A percentile compares a stretch with the other conserved stretches of the same genome.
phyloP scores from a whole-genome alignment of 2,113 vertebrate genomes.

The Hippocampus barbouri region DNA sequence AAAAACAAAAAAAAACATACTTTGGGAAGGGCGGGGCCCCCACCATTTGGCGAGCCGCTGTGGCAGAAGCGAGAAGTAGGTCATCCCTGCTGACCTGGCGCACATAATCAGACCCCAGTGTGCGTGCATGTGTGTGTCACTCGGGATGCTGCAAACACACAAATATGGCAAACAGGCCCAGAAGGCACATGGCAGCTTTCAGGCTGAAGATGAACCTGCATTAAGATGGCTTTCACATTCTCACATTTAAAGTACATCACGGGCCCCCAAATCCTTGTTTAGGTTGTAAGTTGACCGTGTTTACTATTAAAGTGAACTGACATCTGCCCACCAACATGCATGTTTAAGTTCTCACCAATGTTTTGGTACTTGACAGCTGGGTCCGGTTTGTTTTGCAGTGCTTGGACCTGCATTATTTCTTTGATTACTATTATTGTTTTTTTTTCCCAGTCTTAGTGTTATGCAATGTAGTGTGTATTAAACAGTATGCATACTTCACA shows the following conservation, averaged over 20 bases:
- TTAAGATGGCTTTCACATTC: neutral
- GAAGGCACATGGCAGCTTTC: conserved; percentile 25
- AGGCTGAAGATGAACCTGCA: neutral
- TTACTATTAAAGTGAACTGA: neutral
- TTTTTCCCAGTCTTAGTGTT: too few species aligned
- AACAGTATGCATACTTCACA: too few species aligned
- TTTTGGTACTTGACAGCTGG: too few species aligned
- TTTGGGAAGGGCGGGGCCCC: conserved; percentile 20
- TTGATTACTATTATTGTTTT: too few species aligned
- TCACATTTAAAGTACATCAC: neutral
- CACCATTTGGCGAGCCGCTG: conserved; percentile 65
- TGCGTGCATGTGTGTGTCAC: conserved; percentile 18
- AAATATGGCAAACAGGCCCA: conserved; percentile 14
- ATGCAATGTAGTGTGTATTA: too few species aligned
- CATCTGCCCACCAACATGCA: too few species aligned
- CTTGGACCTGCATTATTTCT: too few species aligned
- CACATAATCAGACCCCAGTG: conserved; percentile 55
- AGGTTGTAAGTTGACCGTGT: neutral
- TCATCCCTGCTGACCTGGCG: conserved; percentile 68
- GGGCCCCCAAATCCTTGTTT: neutral
- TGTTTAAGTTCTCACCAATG: too few species aligned
- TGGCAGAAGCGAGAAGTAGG: conserved; percentile 70
- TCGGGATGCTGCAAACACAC: conserved; percentile 34
- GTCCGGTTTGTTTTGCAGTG: too few species aligned
- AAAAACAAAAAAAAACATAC: conserved; percentile 23